Conservation (phyloP, 2,113 vertebrate genomes). For the Corythornis cristatus region DNA sequence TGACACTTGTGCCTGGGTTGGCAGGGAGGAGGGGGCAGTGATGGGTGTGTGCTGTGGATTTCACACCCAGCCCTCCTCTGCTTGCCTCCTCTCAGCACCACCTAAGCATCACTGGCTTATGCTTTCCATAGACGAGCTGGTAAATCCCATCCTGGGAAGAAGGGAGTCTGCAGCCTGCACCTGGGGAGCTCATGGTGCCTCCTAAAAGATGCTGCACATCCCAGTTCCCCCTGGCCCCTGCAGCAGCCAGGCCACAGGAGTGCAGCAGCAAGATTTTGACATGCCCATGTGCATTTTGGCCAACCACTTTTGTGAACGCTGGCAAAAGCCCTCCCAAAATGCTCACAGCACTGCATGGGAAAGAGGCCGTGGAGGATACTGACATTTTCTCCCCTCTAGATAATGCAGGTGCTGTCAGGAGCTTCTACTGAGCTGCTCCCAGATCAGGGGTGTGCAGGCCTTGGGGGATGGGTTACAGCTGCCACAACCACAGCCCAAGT, state of each 20-base stretch:
- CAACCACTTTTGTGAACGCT: fast-evolving
- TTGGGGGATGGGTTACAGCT: conserved; percentile 44
- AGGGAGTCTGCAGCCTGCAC: neutral
- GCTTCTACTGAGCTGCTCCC: neutral
- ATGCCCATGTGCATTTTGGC: fast-evolving
- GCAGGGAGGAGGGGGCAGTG: neutral
- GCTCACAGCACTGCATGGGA: fast-evolving
- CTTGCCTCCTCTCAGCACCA: neutral
- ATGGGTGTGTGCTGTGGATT: fast-evolving
- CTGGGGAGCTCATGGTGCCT: fast-evolving
- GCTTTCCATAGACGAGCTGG: fast-evolving
- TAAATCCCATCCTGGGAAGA: fast-evolving
- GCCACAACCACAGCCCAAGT: conserved; percentile 3
- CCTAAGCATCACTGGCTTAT: fast-evolving
- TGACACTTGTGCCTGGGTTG: neutral
- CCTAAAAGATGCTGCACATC: fast-evolving
- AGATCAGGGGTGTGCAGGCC: neutral
- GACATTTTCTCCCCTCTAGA: neutral
- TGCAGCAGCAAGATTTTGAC: fast-evolving
- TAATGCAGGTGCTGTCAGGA: neutral
- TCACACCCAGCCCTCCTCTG: neutral
- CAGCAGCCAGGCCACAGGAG: neutral
- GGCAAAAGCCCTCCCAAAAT: neutral
- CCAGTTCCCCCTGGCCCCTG: fast-evolving
- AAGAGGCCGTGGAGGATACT: neutral